Conservation (phyloP, 2,797 vertebrate species). For the Takifugu ocellatus region DNA sequence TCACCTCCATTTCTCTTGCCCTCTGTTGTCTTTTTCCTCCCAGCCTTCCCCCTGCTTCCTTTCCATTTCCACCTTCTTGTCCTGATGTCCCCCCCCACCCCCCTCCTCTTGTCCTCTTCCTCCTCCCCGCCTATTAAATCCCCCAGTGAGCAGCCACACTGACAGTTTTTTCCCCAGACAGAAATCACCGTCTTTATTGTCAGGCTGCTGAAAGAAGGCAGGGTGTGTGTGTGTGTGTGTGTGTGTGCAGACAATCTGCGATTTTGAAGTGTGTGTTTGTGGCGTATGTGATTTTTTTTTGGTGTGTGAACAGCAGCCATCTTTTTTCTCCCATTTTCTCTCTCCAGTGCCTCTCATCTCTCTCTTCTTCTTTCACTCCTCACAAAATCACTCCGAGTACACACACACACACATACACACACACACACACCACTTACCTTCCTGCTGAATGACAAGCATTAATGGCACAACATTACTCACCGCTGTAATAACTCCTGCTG, state of each 20-base stretch:
- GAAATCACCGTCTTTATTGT: constrained; percentile 60
- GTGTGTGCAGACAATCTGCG: constrained; percentile 16
- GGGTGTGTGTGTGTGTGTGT: constrained; percentile 25
- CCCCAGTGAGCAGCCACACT: constrained; percentile 45
- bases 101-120: constrained; percentile 3
- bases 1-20: background rate
- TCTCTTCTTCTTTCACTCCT: constrained; percentile 23
- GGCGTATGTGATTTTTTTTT: background rate
- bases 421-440: constrained; percentile 28
- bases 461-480: constrained; percentile 49
- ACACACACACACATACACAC: constrained; percentile 19
- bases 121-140: constrained; percentile 47
- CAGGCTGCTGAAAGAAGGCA: constrained; percentile 38
- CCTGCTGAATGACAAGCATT: constrained; percentile 43
- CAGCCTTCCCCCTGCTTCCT: no score
- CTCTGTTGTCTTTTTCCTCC: background rate
- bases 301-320: constrained; percentile 38
- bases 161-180: constrained; percentile 42
- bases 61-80: background rate
- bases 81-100: constrained; percentile 9
- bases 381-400: constrained; percentile 1
- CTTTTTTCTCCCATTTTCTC: constrained; percentile 43
- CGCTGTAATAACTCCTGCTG: constrained; percentile 43
- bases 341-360: constrained; percentile 34
- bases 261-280: constrained; percentile 20